Evolutionary conservation across 2,113 vertebrate genomes (phyloP).

Genomic region (Henicopernis longicauda): DNA sequence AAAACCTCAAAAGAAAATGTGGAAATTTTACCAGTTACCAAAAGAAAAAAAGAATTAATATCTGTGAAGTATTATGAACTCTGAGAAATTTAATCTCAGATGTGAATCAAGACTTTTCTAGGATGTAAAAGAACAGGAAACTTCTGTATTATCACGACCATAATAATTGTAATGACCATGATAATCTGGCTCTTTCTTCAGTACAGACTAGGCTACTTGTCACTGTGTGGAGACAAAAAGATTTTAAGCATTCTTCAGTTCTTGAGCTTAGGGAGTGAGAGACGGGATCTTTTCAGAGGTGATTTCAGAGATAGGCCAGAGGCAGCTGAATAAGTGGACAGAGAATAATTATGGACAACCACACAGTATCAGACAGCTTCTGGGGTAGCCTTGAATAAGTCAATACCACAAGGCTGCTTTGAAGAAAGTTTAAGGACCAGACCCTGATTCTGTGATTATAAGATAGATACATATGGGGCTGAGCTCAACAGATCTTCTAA

Average conservation of each 20-base stretch:
- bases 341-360: not conserved
- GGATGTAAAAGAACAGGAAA: not conserved
- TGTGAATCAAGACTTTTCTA: not conserved
- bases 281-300: not conserved
- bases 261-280: not conserved
- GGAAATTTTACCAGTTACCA: not conserved
- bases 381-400: not conserved
- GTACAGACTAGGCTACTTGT: not conserved
- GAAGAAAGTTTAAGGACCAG: not conserved
- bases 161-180: not conserved
- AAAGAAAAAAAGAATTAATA: not conserved
- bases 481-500: not conserved
- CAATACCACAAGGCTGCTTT: not conserved
- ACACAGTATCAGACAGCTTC: not conserved
- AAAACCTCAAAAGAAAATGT: not conserved
- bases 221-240: not conserved
- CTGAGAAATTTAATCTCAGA: not conserved
- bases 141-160: not conserved
- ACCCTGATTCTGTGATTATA: not conserved
- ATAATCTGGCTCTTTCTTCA: not conserved
- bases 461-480: not conserved
- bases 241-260: not conserved
- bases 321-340: not conserved
- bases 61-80: not conserved
- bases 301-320: not conserved